Base-by-base conservation (phyloP, 2,888 invertebrate genomes). In the Pogonocherus hispidulus region DNA sequence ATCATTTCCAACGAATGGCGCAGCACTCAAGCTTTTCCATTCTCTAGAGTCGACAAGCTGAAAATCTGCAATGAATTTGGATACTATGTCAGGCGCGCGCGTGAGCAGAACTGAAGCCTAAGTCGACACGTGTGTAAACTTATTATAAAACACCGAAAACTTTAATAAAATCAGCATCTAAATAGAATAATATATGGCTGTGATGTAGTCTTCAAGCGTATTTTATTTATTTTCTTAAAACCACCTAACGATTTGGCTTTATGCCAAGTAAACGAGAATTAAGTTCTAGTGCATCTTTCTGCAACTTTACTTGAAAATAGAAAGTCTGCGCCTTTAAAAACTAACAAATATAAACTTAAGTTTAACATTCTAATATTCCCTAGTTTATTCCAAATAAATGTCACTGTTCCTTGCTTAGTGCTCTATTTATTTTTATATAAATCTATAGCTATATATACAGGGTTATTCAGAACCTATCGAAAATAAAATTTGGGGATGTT, bases 31-130 rank as follows among this genome's bases (percentile, higher is more conserved):
- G 82, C 81, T 80, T 81, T 70, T 82, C 82, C 83, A 83, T 84
- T 84, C 83, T 83, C 82, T 79, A 81, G 81, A 83, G 82, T 81
- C 84, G 84, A 83, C 82, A 84, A 84, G 83, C 84, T 84, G 85
- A 84, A 85, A 85, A 85, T 85, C 85, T 83, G 84, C 85, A 84
- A 85, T 84, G 85, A 85, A 85, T 85, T 85, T 84, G 84, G 84
- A 84, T 84, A 84, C 82, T 79, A 80, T 69, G 77, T 77, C 79
- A 78, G 74, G 71, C 67, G 70, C 71, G 79, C 76, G 77, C 79
- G 79, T 78, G 78, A 79, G 77, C 75, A 71, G 77, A 80, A 78
- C 76, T 66, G 73, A 72, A 78, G 75, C 32, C 20, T 47, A 59
- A 41, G 57, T 57, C 57, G 46, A 57, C 44, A 57, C 46, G 57